phyloP scores from a whole-genome alignment of 2,113 vertebrate genomes.

The Phoenicopterus ruber region DNA sequence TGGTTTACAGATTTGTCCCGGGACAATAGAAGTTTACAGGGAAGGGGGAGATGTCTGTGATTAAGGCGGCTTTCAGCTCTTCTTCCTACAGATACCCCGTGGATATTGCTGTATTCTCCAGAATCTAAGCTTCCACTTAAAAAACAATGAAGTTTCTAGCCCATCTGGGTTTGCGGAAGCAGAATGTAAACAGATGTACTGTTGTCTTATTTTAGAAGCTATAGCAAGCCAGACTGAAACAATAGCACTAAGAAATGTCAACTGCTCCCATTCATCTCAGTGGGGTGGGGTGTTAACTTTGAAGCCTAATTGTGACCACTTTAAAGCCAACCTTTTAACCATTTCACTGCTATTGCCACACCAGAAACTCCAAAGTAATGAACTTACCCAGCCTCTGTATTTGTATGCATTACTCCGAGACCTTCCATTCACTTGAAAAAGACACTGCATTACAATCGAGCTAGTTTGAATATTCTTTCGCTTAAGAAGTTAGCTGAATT shows the following conservation, averaged over 20 bases:
- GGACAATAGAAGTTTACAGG: slow-evolving; percentile 16
- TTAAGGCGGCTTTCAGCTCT: slow-evolving; percentile 26
- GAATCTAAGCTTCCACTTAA: slow-evolving; percentile 41
- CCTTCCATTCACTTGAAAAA: slow-evolving; percentile 36
- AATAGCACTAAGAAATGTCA: slow-evolving; percentile 68
- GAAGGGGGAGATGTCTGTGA: background rate
- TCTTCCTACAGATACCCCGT: slow-evolving; percentile 55
- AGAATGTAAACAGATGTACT: slow-evolving; percentile 71
- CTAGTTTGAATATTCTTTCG: slow-evolving; percentile 47
- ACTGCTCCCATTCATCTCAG: slow-evolving; percentile 69
- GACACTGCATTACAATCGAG: slow-evolving; percentile 38
- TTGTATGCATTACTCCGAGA: slow-evolving; percentile 30
- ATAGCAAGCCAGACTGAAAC: slow-evolving; percentile 64
- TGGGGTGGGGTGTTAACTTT: slow-evolving; percentile 71
- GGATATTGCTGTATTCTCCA: slow-evolving; percentile 48
- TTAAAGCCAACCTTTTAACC: slow-evolving; percentile 68
- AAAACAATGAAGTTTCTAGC: slow-evolving; percentile 57
- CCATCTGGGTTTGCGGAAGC: slow-evolving; percentile 66
- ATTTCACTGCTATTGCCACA: slow-evolving; percentile 30
- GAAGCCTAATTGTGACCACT: slow-evolving; percentile 65
- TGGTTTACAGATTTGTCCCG: background rate
- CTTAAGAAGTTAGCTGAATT: slow-evolving; percentile 22
- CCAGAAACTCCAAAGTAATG: slow-evolving; percentile 52
- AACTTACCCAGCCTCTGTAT: slow-evolving; percentile 43
- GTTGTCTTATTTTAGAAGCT: slow-evolving; percentile 70